Percentiles rank a stretch among this genome's conserved stretches.
phyloP scores from a whole-genome alignment of 2,888 invertebrate species.

The Xylota sylvarum region DNA sequence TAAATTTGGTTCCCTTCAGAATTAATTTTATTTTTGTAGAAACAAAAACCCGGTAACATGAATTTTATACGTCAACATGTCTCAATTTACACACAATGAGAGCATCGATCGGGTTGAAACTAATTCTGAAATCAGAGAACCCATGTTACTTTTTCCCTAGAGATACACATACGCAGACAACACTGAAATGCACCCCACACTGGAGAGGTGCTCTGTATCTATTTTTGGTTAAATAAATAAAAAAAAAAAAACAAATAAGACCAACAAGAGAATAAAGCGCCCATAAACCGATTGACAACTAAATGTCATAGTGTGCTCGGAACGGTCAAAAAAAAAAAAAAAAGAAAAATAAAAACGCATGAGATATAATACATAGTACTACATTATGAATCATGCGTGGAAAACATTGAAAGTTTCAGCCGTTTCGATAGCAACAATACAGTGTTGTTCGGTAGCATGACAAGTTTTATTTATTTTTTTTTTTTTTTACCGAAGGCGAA shows the following conservation, averaged over 20 bases:
- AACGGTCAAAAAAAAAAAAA: constrained; percentile 62
- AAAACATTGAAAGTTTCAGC: constrained; percentile 51
- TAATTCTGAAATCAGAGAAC: constrained; percentile 20
- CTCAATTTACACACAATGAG: constrained; percentile 66
- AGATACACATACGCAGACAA: background rate
- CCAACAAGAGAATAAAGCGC: constrained; percentile 43
- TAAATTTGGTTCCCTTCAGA: constrained; percentile 49
- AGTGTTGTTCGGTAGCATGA: constrained; percentile 53
- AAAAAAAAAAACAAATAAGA: constrained; percentile 39
- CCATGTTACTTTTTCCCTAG: constrained; percentile 24
- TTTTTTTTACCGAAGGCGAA: constrained; percentile 58
- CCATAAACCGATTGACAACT: constrained; percentile 68
- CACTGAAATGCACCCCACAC: background rate
- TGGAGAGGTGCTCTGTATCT: constrained; percentile 41
- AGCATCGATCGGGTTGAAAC: constrained; percentile 38
- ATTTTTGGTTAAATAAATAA: constrained; percentile 63
- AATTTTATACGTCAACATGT: constrained; percentile 8
- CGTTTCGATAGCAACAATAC: constrained; percentile 30
- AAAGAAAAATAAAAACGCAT: constrained; percentile 46
- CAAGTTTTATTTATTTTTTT: constrained; percentile 46
- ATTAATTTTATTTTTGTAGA: constrained; percentile 31
- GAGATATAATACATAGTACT: constrained; percentile 29
- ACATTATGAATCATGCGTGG: constrained; percentile 66
- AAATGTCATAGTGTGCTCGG: constrained; percentile 61
- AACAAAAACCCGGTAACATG: constrained; percentile 44